Conservation (phyloP, 2,797 vertebrate species). For the Amphiprion clarkii region DNA sequence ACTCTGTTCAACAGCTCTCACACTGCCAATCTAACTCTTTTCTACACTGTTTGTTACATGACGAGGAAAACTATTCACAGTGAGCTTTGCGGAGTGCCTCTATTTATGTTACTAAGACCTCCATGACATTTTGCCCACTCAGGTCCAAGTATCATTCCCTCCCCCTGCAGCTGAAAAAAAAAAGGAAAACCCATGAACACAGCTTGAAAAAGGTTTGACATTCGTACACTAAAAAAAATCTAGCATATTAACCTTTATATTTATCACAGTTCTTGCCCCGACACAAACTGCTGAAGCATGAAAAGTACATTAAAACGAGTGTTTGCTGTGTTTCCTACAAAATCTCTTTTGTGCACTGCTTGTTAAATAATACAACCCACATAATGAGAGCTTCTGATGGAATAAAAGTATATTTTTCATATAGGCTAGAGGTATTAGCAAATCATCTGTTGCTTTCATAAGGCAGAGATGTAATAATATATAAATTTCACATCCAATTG, state of each 20-base stretch:
- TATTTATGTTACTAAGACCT: neutral
- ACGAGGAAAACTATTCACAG: conserved; percentile 13
- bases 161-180: conserved; percentile 20
- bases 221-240: conserved; percentile 21
- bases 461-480: conserved; percentile 20
- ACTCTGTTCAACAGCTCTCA: neutral
- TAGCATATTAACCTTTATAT: conserved; percentile 40
- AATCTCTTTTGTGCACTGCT: conserved; percentile 11
- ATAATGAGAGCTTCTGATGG: conserved; percentile 7
- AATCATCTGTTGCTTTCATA: conserved; percentile 30
- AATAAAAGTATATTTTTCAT: conserved; percentile 15
- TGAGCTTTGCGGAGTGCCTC: neutral
- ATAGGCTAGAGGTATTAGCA: conserved; percentile 7
- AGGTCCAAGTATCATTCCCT: conserved; percentile 10
- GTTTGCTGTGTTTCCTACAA: conserved; percentile 3
- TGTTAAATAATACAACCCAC: conserved; percentile 7
- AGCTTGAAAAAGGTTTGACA: conserved; percentile 54
- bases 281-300: conserved; percentile 3
- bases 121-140: conserved; percentile 22
- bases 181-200: conserved; percentile 2
- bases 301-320: neutral
- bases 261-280: neutral
- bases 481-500: conserved; percentile 35
- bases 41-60: neutral
- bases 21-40: neutral